A percentile compares a stretch with the other conserved stretches of the same genome.
Conservation (phyloP, 1,140 invertebrate genomes). For the Lasioglossum albipes region DNA sequence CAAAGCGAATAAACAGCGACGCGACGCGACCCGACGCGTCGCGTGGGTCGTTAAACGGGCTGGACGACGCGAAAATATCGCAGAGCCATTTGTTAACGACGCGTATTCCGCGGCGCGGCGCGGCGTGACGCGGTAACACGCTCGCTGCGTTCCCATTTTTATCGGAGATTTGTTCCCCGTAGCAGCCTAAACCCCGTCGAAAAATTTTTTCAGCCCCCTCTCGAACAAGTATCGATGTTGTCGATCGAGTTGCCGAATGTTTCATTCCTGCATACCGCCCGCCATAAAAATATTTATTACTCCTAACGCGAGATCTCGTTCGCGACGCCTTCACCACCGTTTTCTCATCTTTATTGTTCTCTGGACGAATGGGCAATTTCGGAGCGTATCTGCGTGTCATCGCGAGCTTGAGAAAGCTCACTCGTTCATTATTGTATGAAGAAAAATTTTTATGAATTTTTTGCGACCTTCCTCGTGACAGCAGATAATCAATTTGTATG, state of each 20-base stretch:
- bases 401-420: too few species aligned
- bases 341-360: not conserved
- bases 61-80: conserved; percentile 16
- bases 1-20: conserved; percentile 18
- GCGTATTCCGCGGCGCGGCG: not conserved
- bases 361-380: too few species aligned
- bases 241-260: conserved; percentile 1
- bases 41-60: not conserved
- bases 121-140: not conserved
- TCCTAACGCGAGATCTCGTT: not conserved
- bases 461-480: too few species aligned
- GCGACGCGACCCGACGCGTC: not conserved
- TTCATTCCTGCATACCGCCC: not conserved
- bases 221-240: not conserved
- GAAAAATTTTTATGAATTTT: too few species aligned
- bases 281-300: not conserved
- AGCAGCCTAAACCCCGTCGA: not conserved
- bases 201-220: not conserved
- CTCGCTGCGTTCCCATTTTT: conserved; percentile 5
- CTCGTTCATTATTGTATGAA: too few species aligned
- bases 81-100: conserved; percentile 23
- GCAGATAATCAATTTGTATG: too few species aligned
- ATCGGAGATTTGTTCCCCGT: not conserved
- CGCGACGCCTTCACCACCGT: rapidly evolving
- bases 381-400: too few species aligned